These are phyloP conservation scores for Tenebrosternarchus preto DNA, from an alignment of 2,113 vertebrate genomes.

Conservation along the genomic window DNA sequence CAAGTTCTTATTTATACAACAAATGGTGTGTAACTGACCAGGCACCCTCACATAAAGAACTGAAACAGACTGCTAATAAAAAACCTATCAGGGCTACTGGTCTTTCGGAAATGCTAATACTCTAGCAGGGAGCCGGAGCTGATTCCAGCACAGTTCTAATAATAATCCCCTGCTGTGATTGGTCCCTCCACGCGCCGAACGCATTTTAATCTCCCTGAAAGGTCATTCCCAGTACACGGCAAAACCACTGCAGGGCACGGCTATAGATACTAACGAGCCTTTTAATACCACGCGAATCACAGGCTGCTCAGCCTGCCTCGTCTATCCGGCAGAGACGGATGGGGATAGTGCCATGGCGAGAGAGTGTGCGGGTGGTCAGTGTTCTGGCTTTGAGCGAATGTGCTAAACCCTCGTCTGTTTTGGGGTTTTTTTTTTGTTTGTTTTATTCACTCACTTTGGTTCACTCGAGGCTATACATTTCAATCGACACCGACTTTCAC, in stretches of 20 bases:
- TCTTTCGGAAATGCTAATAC: not conserved
- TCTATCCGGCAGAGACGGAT: constrained; percentile 30
- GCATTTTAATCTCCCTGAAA: constrained; percentile 40
- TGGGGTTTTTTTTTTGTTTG: too few relatives aligned
- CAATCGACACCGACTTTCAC: not conserved
- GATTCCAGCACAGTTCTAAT: constrained; percentile 27
- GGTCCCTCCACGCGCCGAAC: constrained; percentile 22
- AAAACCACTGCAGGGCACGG: constrained; percentile 15
- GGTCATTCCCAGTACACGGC: constrained; percentile 35
- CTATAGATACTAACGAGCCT: constrained; percentile 28
- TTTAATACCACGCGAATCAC: constrained; percentile 25
- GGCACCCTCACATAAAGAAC: not conserved
- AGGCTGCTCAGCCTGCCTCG: constrained; percentile 7
- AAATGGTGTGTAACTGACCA: not conserved
- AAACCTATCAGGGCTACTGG: not conserved
- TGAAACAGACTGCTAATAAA: constrained; percentile 3
- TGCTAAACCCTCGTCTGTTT: not conserved
- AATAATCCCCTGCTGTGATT: constrained; percentile 37
- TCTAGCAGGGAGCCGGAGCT: not conserved
- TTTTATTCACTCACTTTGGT: not conserved
- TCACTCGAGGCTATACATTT: too few relatives aligned
- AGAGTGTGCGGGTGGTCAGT: constrained; percentile 29
- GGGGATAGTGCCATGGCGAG: constrained; percentile 12
- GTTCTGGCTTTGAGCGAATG: constrained; percentile 13
- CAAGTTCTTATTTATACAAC: not conserved